Evolutionary conservation across 2,888 invertebrate genomes (phyloP).

Genomic region (Eupeodes luniger): DNA sequence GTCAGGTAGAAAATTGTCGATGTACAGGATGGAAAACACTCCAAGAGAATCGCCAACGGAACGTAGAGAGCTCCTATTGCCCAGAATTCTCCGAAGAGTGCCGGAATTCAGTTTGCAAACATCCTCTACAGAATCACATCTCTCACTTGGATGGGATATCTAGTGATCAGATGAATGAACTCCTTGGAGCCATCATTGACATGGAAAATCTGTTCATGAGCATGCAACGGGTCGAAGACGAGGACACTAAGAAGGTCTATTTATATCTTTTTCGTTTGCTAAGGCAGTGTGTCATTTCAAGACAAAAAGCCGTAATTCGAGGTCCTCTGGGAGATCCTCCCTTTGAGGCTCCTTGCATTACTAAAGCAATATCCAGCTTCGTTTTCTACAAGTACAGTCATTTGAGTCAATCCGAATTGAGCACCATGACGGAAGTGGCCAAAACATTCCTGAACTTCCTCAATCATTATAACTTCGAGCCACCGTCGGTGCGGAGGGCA

Average conservation of each 20-base stretch:
- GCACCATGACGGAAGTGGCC: constrained; percentile 92
- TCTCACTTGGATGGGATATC: constrained; percentile 90
- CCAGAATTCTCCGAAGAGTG: constrained; percentile 91
- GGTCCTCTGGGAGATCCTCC: constrained; percentile 94
- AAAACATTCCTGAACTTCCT: constrained; percentile 95
- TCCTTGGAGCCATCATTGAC: constrained; percentile 94
- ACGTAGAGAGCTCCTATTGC: constrained; percentile 85
- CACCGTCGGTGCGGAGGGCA: constrained; percentile 90
- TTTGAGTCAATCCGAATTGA: constrained; percentile 85
- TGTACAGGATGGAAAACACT: constrained; percentile 96
- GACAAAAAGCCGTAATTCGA: constrained; percentile 90
- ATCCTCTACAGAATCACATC: constrained; percentile 91
- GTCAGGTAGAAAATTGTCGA: constrained; percentile 85
- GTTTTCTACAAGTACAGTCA: constrained; percentile 88
- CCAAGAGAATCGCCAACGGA: constrained; percentile 85
- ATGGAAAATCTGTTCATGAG: constrained; percentile 95
- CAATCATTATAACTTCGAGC: constrained; percentile 96
- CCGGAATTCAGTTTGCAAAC: constrained; percentile 88
- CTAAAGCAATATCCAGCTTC: constrained; percentile 95
- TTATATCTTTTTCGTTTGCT: constrained; percentile 92
- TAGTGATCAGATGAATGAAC: constrained; percentile 91
- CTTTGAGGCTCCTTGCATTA: constrained; percentile 94
- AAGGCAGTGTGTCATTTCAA: constrained; percentile 91
- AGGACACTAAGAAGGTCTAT: constrained; percentile 94
- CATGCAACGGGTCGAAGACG: constrained; percentile 94